Conservation (phyloP, 2,113 vertebrate genomes). For the Leptosomus discolor region DNA sequence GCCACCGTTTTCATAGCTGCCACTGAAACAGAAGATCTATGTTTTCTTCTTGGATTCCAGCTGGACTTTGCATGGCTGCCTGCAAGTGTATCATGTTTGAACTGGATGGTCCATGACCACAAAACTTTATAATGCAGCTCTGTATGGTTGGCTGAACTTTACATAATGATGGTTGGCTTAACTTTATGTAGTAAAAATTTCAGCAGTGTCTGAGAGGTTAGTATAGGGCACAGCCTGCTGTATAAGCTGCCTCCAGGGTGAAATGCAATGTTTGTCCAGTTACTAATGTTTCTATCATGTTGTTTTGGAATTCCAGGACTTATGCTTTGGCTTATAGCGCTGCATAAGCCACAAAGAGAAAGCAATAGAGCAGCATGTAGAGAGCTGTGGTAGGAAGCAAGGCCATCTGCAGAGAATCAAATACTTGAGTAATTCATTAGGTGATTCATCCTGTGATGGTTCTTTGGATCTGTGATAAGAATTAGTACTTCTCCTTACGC, state of each 20-base stretch:
- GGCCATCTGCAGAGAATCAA: background rate
- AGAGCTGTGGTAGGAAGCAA: background rate
- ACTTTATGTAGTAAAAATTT: background rate
- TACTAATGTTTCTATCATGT: background rate
- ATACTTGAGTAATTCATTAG: slow-evolving; percentile 36
- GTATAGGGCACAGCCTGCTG: background rate
- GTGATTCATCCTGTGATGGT: slow-evolving; percentile 8
- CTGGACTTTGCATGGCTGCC: background rate
- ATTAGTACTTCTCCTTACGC: background rate
- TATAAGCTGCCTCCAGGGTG: background rate
- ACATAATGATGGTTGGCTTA: background rate
- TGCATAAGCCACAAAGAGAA: background rate
- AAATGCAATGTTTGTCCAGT: background rate
- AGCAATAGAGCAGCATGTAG: background rate
- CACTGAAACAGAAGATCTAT: background rate
- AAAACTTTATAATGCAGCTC: background rate
- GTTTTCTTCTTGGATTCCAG: background rate
- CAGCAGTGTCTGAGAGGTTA: background rate
- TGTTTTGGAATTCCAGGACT: background rate
- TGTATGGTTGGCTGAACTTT: background rate
- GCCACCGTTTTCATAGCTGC: background rate
- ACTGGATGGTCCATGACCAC: background rate
- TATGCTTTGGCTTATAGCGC: background rate
- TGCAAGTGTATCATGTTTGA: background rate
- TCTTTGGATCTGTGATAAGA: background rate